phyloP scores from a whole-genome alignment of 2,797 vertebrate genomes.

The Phrynocephalus vlangalii region DNA sequence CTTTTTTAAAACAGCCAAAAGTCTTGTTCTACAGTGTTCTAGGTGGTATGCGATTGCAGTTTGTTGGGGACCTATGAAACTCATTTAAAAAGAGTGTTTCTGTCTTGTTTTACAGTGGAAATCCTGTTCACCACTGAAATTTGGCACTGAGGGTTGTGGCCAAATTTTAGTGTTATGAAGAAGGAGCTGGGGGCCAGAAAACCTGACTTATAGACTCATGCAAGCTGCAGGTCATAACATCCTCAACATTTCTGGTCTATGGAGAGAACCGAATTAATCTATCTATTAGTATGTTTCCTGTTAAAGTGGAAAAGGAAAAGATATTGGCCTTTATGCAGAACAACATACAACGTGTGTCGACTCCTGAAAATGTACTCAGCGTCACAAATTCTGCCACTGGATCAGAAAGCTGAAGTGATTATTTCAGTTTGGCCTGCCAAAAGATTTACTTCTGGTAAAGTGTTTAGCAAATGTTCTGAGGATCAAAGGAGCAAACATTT shows the following conservation, averaged over 20 bases:
- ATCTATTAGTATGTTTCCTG: neutral
- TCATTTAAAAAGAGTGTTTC: neutral
- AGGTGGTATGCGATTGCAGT: neutral
- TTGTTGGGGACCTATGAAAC: neutral
- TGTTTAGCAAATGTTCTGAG: constrained; percentile 71
- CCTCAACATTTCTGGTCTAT: neutral
- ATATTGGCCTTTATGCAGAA: constrained; percentile 40
- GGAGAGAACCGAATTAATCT: neutral
- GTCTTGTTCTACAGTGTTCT: neutral
- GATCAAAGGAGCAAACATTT: constrained; percentile 76
- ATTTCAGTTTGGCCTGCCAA: constrained; percentile 69
- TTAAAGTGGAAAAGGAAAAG: constrained; percentile 43
- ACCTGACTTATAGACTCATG: too few relatives aligned
- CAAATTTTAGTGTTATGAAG: neutral
- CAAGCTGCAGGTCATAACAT: neutral
- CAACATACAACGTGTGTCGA: constrained; percentile 34
- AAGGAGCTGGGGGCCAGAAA: too few relatives aligned
- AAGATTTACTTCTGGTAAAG: constrained; percentile 75
- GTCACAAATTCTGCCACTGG: constrained; percentile 70
- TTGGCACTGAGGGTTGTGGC: neutral
- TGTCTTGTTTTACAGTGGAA: neutral
- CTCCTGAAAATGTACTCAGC: constrained; percentile 69
- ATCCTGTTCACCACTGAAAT: neutral
- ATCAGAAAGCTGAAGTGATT: constrained; percentile 65
- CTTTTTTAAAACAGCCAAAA: neutral